Percentiles rank a stretch among this genome's conserved stretches.
Conservation (phyloP, 2,113 vertebrate genomes). For the Pantherophis guttatus region DNA sequence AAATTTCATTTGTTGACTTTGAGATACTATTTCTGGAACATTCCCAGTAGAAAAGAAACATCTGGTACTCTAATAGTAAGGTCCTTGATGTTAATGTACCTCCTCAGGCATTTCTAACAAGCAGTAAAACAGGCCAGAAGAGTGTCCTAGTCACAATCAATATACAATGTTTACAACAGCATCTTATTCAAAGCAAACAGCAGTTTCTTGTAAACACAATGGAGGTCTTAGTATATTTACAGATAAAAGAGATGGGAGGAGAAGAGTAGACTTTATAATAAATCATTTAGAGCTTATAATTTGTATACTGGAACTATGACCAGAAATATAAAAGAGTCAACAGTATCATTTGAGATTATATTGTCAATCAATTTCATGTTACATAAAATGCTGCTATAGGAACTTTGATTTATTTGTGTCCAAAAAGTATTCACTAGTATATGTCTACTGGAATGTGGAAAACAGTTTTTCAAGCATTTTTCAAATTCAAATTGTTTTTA, state of each 20-base stretch:
- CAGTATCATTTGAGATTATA: neutral
- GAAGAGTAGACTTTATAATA: slow-evolving; percentile 12
- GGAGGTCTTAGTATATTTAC: neutral
- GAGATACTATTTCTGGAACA: slow-evolving; percentile 21
- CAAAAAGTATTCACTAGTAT: neutral
- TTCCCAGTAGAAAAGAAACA: slow-evolving; percentile 30
- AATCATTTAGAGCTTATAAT: neutral
- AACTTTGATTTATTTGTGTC: neutral
- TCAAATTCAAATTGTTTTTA: neutral
- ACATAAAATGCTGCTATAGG: neutral
- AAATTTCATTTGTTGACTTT: slow-evolving; percentile 22
- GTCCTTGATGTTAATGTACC: slow-evolving; percentile 34
- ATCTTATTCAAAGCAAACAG: neutral
- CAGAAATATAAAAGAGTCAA: neutral
- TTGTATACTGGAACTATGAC: neutral
- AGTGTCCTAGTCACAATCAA: slow-evolving; percentile 23
- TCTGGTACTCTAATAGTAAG: slow-evolving; percentile 16
- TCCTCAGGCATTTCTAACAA: slow-evolving; percentile 37
- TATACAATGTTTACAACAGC: neutral
- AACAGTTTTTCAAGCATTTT: neutral
- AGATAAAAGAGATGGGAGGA: neutral
- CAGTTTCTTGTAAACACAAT: neutral
- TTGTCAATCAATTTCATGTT: neutral
- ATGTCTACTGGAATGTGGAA: neutral
- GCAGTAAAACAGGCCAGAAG: slow-evolving; percentile 27